These are phyloP conservation scores for Hirtodrosophila duncani DNA, from an alignment of 2,888 invertebrate genomes.

Conservation along the genomic window DNA sequence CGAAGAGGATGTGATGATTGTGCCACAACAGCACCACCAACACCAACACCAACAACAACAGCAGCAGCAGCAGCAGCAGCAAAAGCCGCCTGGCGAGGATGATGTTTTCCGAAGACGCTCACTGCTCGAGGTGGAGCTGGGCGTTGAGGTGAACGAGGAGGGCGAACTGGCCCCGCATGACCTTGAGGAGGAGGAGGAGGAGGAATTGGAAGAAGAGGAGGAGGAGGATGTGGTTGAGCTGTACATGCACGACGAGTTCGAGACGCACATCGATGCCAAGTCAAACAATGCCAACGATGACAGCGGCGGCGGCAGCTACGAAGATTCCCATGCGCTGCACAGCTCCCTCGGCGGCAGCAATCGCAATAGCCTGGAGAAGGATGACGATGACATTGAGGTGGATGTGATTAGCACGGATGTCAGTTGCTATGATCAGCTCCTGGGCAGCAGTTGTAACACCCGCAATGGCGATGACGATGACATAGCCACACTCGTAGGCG, in stretches of 20 bases:
- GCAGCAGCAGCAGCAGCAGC: constrained; percentile 17
- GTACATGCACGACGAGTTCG: constrained; percentile 74
- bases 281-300: constrained; percentile 77
- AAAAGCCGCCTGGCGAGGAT: constrained; percentile 49
- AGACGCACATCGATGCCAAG: constrained; percentile 76
- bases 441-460: constrained; percentile 75
- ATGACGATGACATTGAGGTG: constrained; percentile 77
- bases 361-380: constrained; percentile 77
- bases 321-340: constrained; percentile 77
- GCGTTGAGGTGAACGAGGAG: constrained; percentile 52
- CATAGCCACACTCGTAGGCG: constrained; percentile 72
- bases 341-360: constrained; percentile 77
- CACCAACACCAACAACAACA: constrained; percentile 1
- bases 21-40: constrained; percentile 20
- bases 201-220: constrained; percentile 58
- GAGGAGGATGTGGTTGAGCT: constrained; percentile 63
- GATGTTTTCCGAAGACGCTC: constrained; percentile 70
- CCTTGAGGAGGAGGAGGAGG: constrained; percentile 51
- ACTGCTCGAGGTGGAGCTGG: constrained; percentile 69
- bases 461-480: constrained; percentile 74
- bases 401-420: constrained; percentile 78
- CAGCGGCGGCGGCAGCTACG: constrained; percentile 78
- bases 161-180: constrained; percentile 52
- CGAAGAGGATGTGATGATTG: constrained; percentile 73
- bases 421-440: constrained; percentile 77